Evolutionary conservation across 1,140 invertebrate genomes (phyloP), one percentile per base, ranked within the genome.

Genomic region (Trichoplusia ni): DNA sequence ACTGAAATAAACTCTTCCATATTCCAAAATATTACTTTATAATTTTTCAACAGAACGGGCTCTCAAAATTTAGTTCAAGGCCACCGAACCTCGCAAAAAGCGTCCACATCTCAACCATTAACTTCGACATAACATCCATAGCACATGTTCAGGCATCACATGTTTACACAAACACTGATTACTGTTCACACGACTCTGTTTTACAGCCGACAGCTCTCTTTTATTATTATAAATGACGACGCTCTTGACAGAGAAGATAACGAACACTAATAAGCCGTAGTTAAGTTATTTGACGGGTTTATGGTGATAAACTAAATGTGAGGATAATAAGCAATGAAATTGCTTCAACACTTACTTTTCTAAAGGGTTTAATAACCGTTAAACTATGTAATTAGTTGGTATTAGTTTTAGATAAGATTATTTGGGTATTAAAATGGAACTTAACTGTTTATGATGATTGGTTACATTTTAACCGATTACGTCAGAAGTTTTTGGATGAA

Each of bases 191-290:
- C 49, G 49, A 37, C 1, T 27, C n/a, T 49, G 13, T 31, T 49
- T n/a, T 18, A 49, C 25, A 23, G 40, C n/a, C 18, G 40, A 42
- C 37, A 38, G 42, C 44, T 47, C 35, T 31, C 16, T 35, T 33
- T 53, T 53, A 53, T 35, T 53, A 35, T 53, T 33, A 35, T 53
- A 35, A 53, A 53, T 53, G 49, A 53, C 31, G 31, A 21, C 31
- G 35, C 31, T 11, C 31, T 35, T 53, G 49, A 53, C 16, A 35
- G 49, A 53, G n/a, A 31, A 35, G 31, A 53, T 53, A 53, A 53
- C 31, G 19, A 7, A 13, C 16, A 5, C 18, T 35, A 53, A 53
- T 53, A 53, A 53, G 31, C n/a, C 35, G 11, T 37, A 33, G 31
- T 53, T 53, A 11, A 23, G 49, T 35, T 53, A 53, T 53, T 53